Conservation (phyloP, 1,140 invertebrate genomes). For the Rhopalosiphum maidis region DNA sequence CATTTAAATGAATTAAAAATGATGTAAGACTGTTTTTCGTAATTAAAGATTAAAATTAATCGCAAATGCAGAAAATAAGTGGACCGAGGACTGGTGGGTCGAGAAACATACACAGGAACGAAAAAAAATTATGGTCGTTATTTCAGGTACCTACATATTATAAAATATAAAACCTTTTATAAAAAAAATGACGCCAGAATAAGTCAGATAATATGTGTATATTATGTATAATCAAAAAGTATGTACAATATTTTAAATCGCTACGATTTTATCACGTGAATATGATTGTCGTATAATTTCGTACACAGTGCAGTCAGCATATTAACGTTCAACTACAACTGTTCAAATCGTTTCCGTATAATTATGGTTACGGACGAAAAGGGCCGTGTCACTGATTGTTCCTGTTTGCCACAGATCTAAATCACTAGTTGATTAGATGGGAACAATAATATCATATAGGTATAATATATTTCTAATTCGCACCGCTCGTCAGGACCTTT, state of each 20-base stretch:
- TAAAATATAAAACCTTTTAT: neutral
- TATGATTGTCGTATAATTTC: neutral
- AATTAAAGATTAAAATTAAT: conserved; percentile 15
- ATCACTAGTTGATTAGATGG: neutral
- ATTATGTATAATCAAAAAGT: neutral
- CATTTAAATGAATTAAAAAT: conserved; percentile 9
- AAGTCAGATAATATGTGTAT: neutral
- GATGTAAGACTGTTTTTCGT: neutral
- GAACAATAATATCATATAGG: neutral
- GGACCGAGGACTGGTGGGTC: neutral
- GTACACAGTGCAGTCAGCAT: neutral
- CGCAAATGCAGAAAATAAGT: neutral
- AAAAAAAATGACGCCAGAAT: neutral
- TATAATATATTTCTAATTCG: neutral
- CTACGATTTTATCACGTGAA: neutral
- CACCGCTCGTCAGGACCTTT: neutral
- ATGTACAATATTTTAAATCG: neutral
- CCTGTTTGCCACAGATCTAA: neutral
- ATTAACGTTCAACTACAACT: neutral
- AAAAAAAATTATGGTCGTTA: neutral
- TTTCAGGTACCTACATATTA: neutral
- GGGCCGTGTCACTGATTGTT: neutral
- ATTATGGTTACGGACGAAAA: neutral
- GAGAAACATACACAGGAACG: neutral
- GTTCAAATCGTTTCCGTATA: neutral